Evolutionary conservation across 2,888 invertebrate genomes (phyloP).

Genomic region (Prenolepis imparis): DNA sequence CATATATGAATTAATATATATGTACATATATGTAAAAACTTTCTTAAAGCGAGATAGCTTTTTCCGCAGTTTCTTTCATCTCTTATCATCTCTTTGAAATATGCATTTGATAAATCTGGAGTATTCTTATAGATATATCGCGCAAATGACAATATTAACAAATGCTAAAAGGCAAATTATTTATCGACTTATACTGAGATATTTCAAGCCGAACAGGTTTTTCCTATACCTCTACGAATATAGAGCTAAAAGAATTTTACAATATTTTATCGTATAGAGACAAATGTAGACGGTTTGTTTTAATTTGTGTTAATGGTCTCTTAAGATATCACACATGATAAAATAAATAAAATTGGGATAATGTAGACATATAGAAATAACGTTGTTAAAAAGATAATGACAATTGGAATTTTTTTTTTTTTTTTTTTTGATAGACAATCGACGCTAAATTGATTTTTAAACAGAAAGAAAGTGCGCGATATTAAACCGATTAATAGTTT

Average conservation of each 20-base stretch:
- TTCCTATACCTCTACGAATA: neutral
- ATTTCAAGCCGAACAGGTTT: neutral
- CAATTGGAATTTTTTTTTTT: neutral
- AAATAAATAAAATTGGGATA: neutral
- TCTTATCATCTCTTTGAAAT: neutral
- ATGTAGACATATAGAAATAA: neutral
- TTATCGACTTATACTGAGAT: neutral
- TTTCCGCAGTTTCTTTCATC: neutral
- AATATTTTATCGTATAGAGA: conserved; percentile 11
- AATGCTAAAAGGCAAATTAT: neutral
- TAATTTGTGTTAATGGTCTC: neutral
- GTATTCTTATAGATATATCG: neutral
- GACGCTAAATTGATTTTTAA: neutral
- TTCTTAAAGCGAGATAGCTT: neutral
- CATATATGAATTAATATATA: conserved; percentile 20
- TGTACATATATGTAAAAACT: neutral
- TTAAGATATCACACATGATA: neutral
- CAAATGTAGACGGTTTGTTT: neutral
- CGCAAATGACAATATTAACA: neutral
- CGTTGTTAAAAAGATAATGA: neutral
- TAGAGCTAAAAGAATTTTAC: neutral
- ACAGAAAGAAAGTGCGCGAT: too few species aligned
- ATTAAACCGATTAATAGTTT: neutral
- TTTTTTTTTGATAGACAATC: neutral
- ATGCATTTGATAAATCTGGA: neutral